phyloP scores from a whole-genome alignment of 2,888 invertebrate species.

The Serripes groenlandicus region DNA sequence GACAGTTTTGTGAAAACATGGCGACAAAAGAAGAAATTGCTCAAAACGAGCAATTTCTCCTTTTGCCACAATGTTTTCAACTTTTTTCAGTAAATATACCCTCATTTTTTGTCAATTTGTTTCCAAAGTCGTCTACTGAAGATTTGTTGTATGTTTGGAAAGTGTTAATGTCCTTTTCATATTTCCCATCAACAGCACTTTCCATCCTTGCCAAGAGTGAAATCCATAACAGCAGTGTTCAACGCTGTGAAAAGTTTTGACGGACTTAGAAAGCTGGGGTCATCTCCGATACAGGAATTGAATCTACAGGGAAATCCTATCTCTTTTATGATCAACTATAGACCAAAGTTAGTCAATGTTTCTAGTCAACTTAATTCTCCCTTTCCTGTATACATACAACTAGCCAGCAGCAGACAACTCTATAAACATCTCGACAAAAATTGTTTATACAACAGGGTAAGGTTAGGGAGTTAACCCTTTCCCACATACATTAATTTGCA shows the following conservation, averaged over 20 bases:
- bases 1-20: no score
- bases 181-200: conserved; percentile 71
- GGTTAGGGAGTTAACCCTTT: no score
- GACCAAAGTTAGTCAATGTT: conserved; percentile 75
- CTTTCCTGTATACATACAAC: neutral
- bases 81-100: no score
- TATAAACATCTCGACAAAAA: no score
- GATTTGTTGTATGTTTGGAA: neutral
- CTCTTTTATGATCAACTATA: conserved; percentile 79
- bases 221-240: conserved; percentile 68
- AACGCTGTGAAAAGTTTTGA: conserved; percentile 75
- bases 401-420: no score
- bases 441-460: no score
- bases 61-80: no score
- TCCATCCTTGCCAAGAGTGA: conserved; percentile 74
- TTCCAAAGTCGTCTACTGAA: no score
- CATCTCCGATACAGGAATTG: conserved; percentile 74
- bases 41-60: no score
- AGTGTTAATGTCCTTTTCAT: neutral
- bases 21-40: no score
- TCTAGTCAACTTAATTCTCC: neutral
- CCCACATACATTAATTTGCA: no score
- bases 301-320: conserved; percentile 80
- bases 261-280: conserved; percentile 69
- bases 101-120: no score